phyloP scores from a whole-genome alignment of 2,113 vertebrate species.

The Onychorhynchus coronatus region DNA sequence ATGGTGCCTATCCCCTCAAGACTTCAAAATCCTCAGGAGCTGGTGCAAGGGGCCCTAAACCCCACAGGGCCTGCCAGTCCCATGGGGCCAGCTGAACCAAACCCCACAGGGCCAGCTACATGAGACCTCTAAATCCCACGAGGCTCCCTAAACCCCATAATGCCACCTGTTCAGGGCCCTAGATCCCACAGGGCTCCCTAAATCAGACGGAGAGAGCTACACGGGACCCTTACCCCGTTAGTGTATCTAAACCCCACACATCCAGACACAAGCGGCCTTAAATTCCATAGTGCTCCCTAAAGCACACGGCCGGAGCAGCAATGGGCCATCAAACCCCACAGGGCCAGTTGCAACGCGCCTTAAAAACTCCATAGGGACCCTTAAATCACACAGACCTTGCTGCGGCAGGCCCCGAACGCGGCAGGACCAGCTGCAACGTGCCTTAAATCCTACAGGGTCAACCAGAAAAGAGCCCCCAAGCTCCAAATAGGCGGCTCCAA shows the following conservation, averaged over 20 bases:
- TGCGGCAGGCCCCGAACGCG: too few relatives aligned
- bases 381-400: not conserved
- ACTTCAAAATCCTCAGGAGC: not conserved
- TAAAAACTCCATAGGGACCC: not conserved
- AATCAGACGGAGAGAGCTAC: accelerated
- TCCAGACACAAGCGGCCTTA: not conserved
- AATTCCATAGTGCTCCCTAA: not conserved
- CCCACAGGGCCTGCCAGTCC: not conserved
- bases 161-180: too few relatives aligned
- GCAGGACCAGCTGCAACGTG: too few relatives aligned
- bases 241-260: not conserved
- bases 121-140: too few relatives aligned
- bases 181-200: not conserved
- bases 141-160: not conserved
- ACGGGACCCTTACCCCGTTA: accelerated
- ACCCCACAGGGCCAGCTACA: not conserved
- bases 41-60: not conserved
- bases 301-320: accelerated
- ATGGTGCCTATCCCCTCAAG: accelerated
- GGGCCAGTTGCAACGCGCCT: accelerated
- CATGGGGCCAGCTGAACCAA: not conserved
- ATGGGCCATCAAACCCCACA: accelerated
- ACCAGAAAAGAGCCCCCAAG: not conserved
- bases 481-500: not conserved
- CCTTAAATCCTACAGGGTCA: accelerated